Evolutionary conservation across 2,113 vertebrate genomes (phyloP), one percentile per base, ranked within the genome.

Genomic region (Syngnathoides biaculeatus): DNA sequence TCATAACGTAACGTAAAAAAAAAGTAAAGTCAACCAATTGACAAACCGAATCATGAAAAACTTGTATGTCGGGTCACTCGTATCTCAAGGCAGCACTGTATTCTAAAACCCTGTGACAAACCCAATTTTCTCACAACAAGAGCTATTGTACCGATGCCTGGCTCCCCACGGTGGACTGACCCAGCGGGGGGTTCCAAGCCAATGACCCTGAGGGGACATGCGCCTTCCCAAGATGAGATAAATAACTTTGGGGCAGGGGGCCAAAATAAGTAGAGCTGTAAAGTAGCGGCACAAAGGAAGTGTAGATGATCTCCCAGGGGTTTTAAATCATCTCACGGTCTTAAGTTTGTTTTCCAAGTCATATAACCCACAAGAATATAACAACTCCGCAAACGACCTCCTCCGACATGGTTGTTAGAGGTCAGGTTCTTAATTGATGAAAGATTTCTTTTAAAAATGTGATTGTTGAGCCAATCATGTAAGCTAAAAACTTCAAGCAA

Each of bases 171-270:
- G 87, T 67, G 73, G 69, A 71, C 26, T 48, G 8, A 68, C 43
- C 59, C 79, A 71, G 79, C 81, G 66, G 86, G 84, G 69, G 68
- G 71, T 56, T 71, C 77, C 27, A 2, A 48, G 68, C 82, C 68
- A 67, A 12, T 71, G 69, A 79, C 81, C 89, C 89, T 67, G 68
- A 80, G 86, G 89, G 85, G 74, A 84, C 77, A 71, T 68, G 56
- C 66, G 66, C 55, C 75, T 75, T 67, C 74, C 74, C 66, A 78
- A 84, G 79, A 82, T 80, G 72, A 87, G 69, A 80, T 71, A 79
- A 88, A 86, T 73, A 84, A 84, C 81, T 81, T 79, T 82, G 57
- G 78, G 78, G 71, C 78, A 78, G 74, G 74, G 82, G 79, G 65
- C 24, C 60, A 69, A 69, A 86, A 81, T 80, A 83, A 81, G 72